Base-by-base conservation (phyloP, 1,140 invertebrate genomes). In the Carposina sasakii region DNA sequence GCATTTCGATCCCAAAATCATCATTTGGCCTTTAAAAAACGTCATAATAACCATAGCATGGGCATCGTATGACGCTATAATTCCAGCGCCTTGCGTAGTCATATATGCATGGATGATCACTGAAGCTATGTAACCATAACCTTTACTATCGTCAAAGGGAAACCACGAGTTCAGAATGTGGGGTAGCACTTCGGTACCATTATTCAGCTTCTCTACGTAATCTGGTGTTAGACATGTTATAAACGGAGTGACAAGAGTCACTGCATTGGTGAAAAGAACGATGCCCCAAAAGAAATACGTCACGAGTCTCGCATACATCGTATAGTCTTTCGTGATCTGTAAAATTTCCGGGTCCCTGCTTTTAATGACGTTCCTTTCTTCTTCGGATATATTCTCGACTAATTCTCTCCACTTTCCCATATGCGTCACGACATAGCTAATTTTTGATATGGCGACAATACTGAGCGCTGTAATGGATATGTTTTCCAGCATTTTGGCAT, bases 141-240 rank as follows among this genome's bases (percentile, higher is more conserved):
- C 64, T 41, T 56, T 57, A 1, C 45, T 52, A 13, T 67, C 63
- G 42, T 81, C 61, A 30, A 76, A 73, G 3, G 76, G 76, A 52
- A 78, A 68, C 69, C 75, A 81, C 0, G 74, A 74, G 48, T 54
- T 60, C 10, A 78, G 33, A 28, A 81, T 75, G 39, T 71, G 65
- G 0, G 72, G 69, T 39, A 61, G 67, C 1, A 63, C 52, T 20
- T 69, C 65, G 0, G 40, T 52, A 0, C 64, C 69, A 34, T 54
- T 50, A 23, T 30, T 41, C 13, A 77, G 52, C n/a, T 57, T 44
- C 4, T 67, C 48, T 2, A 60, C 52, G 30, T 74, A 77, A 10
- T 19, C 50, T 16, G 41, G 15, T 1, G 60, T 45, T 1, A 52
- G 2, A 20, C 62, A 74, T 43, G 60, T 74, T 4, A 77, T n/a